These are phyloP conservation scores for Melanotus villosus DNA, from an alignment of 2,888 invertebrate species.

Conservation along the genomic window DNA sequence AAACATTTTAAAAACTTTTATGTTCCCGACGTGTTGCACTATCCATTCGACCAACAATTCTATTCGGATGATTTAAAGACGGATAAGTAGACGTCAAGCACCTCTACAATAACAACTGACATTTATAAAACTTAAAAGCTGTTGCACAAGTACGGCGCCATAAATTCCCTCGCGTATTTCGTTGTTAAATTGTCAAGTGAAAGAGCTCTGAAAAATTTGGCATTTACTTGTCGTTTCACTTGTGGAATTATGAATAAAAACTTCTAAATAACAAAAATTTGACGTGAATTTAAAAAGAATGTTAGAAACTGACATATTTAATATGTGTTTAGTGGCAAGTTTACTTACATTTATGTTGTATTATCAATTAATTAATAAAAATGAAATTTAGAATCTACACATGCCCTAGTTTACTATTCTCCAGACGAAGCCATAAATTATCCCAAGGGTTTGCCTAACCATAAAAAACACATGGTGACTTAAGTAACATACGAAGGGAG, in stretches of 20 bases:
- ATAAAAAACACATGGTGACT: no score
- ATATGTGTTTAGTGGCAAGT: no score
- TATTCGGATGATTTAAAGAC: background rate
- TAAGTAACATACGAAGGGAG: no score
- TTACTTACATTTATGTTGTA: no score
- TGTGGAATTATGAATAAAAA: background rate
- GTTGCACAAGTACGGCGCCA: background rate
- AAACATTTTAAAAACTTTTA: background rate
- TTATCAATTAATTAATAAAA: no score
- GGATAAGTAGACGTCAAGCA: constrained; percentile 7
- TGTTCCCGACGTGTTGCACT: background rate
- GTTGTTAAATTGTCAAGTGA: constrained; percentile 10
- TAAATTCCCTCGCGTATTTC: background rate
- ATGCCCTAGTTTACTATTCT: no score
- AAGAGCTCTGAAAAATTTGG: background rate
- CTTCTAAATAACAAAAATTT: no score
- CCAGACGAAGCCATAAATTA: no score
- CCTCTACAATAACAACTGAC: background rate
- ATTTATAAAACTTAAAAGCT: constrained; percentile 5
- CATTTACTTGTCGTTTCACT: background rate
- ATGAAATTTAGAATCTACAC: no score
- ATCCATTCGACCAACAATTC: background rate
- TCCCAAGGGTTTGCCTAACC: no score
- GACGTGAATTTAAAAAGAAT: no score
- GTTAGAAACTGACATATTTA: no score